Percentiles rank a stretch among this genome's conserved stretches.
These are phyloP conservation scores for Drosophila algonquin DNA, from an alignment of 2,888 invertebrate genomes.

Conservation along the genomic window DNA sequence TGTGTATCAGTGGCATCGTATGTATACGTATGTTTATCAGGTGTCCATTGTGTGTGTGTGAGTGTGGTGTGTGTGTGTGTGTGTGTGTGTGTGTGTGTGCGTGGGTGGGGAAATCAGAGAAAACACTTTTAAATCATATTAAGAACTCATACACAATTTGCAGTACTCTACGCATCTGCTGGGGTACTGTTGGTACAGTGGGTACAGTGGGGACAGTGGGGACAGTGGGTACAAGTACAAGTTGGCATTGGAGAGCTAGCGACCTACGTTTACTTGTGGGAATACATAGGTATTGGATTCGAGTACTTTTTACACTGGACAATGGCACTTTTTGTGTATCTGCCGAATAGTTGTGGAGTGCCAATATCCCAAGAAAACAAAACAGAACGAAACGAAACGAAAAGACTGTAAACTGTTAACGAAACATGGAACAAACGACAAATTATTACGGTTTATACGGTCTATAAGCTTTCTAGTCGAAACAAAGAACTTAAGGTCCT, in stretches of 20 bases:
- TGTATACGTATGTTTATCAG: constrained; percentile 15
- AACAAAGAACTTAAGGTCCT: constrained; percentile 58
- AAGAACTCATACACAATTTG: constrained; percentile 30
- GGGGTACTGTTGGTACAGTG: constrained; percentile 15
- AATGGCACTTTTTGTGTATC: constrained; percentile 33
- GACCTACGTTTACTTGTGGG: constrained; percentile 28
- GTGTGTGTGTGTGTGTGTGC: constrained; percentile 2
- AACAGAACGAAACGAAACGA: constrained; percentile 5
- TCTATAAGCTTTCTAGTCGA: constrained; percentile 45
- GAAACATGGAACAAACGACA: constrained; percentile 56
- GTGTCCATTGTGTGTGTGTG: not conserved
- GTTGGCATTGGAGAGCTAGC: constrained; percentile 20
- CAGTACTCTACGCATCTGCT: constrained; percentile 75
- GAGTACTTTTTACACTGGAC: constrained; percentile 46
- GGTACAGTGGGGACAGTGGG: not conserved
- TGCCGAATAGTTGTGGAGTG: constrained; percentile 21
- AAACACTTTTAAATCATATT: constrained; percentile 34
- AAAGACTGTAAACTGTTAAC: constrained; percentile 21
- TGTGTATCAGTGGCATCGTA: constrained; percentile 45
- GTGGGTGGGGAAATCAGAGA: constrained; percentile 26
- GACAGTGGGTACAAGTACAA: not conserved
- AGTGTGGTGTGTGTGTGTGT: constrained; percentile 4
- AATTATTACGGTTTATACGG: constrained; percentile 42
- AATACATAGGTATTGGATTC: constrained; percentile 2
- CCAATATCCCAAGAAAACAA: constrained; percentile 25